Conservation (phyloP, 2,888 invertebrate genomes). For the Phrixothrix hirtus region DNA sequence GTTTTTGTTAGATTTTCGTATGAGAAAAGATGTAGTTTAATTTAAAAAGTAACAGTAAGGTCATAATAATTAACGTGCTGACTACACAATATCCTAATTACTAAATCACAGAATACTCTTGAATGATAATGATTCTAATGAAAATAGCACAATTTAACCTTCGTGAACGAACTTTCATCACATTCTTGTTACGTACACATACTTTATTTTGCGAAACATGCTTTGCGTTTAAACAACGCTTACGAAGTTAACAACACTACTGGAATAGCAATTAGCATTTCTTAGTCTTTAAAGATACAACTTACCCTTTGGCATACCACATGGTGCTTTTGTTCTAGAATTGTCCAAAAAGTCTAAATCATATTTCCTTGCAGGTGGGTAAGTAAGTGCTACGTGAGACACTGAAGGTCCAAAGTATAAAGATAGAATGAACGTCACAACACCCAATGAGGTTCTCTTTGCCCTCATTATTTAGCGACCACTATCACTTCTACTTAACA, state of each 20-base stretch:
- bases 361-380: slow-evolving; percentile 84
- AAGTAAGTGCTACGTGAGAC: slow-evolving; percentile 82
- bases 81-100: too few relatives aligned
- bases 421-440: slow-evolving; percentile 10
- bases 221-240: neutral
- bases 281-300: neutral
- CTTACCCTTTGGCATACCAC: slow-evolving; percentile 94
- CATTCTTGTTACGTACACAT: slow-evolving; percentile 5
- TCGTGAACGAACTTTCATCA: slow-evolving; percentile 8
- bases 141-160: slow-evolving; percentile 11
- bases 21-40: neutral
- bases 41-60: neutral
- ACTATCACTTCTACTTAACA: slow-evolving; percentile 21
- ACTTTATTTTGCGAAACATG: slow-evolving; percentile 3
- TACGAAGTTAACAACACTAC: neutral
- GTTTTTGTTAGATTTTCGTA: too few relatives aligned
- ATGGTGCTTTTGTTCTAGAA: slow-evolving; percentile 85
- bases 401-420: slow-evolving; percentile 12
- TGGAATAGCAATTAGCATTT: too few relatives aligned
- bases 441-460: slow-evolving; percentile 9
- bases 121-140: neutral
- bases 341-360: slow-evolving; percentile 93
- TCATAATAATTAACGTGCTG: too few relatives aligned
- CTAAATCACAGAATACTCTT: too few relatives aligned
- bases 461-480: slow-evolving; percentile 16